Percentiles rank a stretch among this genome's conserved stretches.
Evolutionary conservation across 2,113 vertebrate genomes (phyloP).

Genomic region (Pteronura brasiliensis): DNA sequence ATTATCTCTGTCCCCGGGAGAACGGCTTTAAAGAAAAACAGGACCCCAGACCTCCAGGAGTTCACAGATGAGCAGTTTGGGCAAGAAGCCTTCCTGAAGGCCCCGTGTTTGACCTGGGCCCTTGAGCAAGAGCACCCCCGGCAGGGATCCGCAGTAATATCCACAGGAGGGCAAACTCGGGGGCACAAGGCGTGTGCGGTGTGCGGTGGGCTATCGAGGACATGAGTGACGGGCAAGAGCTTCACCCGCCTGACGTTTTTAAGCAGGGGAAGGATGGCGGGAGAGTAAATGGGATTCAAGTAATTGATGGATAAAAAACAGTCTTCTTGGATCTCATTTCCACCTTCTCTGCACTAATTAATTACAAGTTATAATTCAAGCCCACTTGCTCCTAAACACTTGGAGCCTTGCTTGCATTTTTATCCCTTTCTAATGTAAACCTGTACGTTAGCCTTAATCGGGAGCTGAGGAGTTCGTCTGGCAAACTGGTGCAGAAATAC

Average conservation of each 20-base stretch:
- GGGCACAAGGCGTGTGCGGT: accelerated
- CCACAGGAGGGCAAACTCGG: neutral
- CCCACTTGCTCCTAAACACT: neutral
- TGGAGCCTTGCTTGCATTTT: neutral
- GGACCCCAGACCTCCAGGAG: neutral
- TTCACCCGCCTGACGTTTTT: neutral
- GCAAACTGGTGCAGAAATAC: neutral
- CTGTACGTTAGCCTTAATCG: neutral
- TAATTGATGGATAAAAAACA: neutral
- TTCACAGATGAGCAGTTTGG: too few species aligned
- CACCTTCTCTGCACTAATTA: neutral
- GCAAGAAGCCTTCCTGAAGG: neutral
- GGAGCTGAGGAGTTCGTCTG: neutral
- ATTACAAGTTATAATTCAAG: neutral
- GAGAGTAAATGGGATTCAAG: neutral
- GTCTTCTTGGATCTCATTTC: neutral
- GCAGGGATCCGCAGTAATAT: accelerated
- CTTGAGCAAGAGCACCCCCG: neutral
- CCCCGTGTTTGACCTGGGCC: neutral
- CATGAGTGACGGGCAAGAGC: neutral
- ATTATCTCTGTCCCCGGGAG: neutral
- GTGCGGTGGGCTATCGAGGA: neutral
- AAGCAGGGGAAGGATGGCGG: neutral
- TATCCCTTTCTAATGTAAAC: neutral
- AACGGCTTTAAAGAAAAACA: neutral